phyloP scores from a whole-genome alignment of 2,888 invertebrate species.

The Agriopis aurantiaria region DNA sequence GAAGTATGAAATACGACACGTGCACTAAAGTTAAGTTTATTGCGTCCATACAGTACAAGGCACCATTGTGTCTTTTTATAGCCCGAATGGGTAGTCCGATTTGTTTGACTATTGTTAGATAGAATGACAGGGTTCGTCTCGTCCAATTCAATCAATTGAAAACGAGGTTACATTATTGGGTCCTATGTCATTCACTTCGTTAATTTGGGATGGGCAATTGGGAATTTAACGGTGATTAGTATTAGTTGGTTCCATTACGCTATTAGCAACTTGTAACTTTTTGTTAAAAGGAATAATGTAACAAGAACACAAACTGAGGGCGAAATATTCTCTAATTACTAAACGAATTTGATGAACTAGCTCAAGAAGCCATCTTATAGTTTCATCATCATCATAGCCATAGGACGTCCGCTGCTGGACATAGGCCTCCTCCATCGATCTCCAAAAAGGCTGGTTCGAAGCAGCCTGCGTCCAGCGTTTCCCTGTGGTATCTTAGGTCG shows the following conservation, averaged over 20 bases:
- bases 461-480: too few relatives aligned
- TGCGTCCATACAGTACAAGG: neutral
- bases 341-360: too few relatives aligned
- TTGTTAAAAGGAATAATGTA: neutral
- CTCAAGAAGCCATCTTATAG: too few relatives aligned
- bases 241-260: conserved; percentile 3
- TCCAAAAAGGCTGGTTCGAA: too few relatives aligned
- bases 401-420: too few relatives aligned
- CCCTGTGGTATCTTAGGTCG: too few relatives aligned
- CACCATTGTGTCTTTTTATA: neutral
- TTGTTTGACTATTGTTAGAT: conserved; percentile 12
- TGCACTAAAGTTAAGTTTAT: neutral
- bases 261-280: neutral
- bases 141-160: conserved; percentile 31
- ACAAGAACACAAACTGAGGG: too few relatives aligned
- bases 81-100: neutral
- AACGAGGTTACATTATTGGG: conserved; percentile 26
- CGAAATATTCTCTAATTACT: too few relatives aligned
- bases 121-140: conserved; percentile 14
- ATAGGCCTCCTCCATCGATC: too few relatives aligned
- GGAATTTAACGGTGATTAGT: conserved; percentile 12
- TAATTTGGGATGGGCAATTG: conserved; percentile 18
- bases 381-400: too few relatives aligned
- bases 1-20: neutral
- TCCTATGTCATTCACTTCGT: conserved; percentile 21